Evolutionary conservation across 2,113 vertebrate species (phyloP).

Genomic region (Silurus asotus): DNA sequence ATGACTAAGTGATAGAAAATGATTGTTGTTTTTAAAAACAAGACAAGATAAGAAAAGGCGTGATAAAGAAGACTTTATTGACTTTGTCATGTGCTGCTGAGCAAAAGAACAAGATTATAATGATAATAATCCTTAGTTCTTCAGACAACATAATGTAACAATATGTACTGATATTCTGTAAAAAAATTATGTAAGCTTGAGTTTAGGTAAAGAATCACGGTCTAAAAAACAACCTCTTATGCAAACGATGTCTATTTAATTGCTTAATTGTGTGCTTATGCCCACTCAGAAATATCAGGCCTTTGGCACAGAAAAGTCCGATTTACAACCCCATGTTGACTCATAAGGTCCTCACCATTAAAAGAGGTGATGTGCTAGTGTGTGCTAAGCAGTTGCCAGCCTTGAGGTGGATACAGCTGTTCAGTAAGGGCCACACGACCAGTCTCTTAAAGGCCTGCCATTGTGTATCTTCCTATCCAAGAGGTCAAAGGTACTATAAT

Average conservation of each 20-base stretch:
- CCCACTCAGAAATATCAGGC: neutral
- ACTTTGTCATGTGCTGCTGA: no score
- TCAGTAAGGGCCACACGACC: conserved; percentile 40
- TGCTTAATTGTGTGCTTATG: neutral
- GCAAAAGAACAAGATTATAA: no score
- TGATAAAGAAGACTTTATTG: no score
- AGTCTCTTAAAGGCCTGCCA: conserved; percentile 50
- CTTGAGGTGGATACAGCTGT: conserved; percentile 60
- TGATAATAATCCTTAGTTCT: no score
- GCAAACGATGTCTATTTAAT: neutral
- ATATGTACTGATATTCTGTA: neutral
- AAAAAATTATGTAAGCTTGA: neutral
- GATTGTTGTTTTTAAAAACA: no score
- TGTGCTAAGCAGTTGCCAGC: conserved; percentile 51
- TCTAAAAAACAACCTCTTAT: neutral
- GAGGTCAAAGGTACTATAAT: conserved; percentile 57
- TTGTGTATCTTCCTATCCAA: conserved; percentile 53
- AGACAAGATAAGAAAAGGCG: no score
- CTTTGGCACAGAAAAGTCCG: conserved; percentile 26
- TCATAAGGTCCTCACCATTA: conserved; percentile 47
- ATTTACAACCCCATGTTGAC: conserved; percentile 37
- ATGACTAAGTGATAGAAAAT: neutral
- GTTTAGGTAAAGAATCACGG: neutral
- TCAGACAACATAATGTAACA: neutral
- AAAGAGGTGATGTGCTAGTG: conserved; percentile 26